A percentile compares a stretch with the other conserved stretches of the same genome.
phyloP scores from a whole-genome alignment of 1,140 invertebrate species.

The Whitmania pigra region DNA sequence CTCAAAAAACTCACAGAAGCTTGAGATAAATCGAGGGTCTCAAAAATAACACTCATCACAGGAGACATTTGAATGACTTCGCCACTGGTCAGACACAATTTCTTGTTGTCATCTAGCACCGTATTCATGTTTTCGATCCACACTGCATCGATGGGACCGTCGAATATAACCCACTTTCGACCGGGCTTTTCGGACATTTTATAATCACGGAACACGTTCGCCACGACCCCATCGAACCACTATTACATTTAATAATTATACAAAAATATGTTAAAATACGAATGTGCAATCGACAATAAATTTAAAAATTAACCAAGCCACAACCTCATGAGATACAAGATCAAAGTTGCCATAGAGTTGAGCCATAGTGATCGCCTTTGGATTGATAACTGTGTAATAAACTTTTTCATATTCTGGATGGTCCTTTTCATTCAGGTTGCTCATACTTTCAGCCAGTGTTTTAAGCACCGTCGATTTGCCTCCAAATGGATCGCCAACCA shows the following conservation, averaged over 20 bases:
- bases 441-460: constrained; percentile 56
- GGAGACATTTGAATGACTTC: constrained; percentile 45
- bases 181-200: constrained; percentile 39
- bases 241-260: constrained; percentile 20
- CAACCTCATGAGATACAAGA: constrained; percentile 42
- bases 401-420: constrained; percentile 39
- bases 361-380: constrained; percentile 44
- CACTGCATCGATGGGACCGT: constrained; percentile 43
- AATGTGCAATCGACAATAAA: too few relatives aligned
- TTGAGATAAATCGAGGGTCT: constrained; percentile 48
- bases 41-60: constrained; percentile 44
- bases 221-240: constrained; percentile 49
- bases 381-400: constrained; percentile 40
- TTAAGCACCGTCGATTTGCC: constrained; percentile 48
- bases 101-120: constrained; percentile 46
- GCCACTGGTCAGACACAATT: constrained; percentile 44
- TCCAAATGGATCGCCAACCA: constrained; percentile 45
- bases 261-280: too few relatives aligned
- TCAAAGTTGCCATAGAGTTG: constrained; percentile 45
- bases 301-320: too few relatives aligned
- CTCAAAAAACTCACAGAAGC: constrained; percentile 40
- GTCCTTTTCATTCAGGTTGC: constrained; percentile 41
- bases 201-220: constrained; percentile 43
- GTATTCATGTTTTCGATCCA: constrained; percentile 47
- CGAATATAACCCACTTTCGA: constrained; percentile 45